phyloP scores from a whole-genome alignment of 2,113 vertebrate species.

The Limanda limanda region DNA sequence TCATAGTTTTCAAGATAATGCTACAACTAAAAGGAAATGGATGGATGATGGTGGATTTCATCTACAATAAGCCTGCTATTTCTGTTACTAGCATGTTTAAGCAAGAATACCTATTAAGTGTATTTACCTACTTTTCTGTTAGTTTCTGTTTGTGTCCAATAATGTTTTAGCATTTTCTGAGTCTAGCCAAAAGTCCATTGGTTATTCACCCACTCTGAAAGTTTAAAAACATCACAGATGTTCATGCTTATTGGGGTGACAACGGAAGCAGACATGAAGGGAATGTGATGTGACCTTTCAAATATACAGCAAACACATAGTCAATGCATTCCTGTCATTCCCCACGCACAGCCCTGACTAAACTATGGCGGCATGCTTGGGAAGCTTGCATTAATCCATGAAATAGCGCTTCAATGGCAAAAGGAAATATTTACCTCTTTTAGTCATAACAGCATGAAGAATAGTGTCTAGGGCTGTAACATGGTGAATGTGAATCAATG shows the following conservation, averaged over 20 bases:
- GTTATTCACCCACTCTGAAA: conserved; percentile 32
- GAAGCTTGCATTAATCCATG: conserved; percentile 72
- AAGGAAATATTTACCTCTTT: conserved; percentile 73
- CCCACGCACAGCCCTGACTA: conserved; percentile 36
- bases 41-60: not conserved
- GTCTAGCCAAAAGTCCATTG: not conserved
- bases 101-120: not conserved
- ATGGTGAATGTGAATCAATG: conserved; percentile 30
- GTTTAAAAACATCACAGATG: conserved; percentile 40
- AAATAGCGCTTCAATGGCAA: conserved; percentile 67
- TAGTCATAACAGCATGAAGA: conserved; percentile 54
- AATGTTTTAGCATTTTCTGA: not conserved
- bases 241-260: conserved; percentile 30
- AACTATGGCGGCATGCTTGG: conserved; percentile 54
- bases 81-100: not conserved
- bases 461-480: conserved; percentile 15
- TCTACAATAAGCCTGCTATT: not conserved
- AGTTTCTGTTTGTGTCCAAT: not conserved
- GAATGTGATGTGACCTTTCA: conserved; percentile 56
- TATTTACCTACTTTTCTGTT: not conserved
- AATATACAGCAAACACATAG: conserved; percentile 63
- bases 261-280: conserved; percentile 44
- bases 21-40: too few species aligned
- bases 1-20: not conserved
- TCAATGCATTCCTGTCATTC: conserved; percentile 76